Evolutionary conservation across 2,113 vertebrate species (phyloP).

Genomic region (Narcine bancroftii): DNA sequence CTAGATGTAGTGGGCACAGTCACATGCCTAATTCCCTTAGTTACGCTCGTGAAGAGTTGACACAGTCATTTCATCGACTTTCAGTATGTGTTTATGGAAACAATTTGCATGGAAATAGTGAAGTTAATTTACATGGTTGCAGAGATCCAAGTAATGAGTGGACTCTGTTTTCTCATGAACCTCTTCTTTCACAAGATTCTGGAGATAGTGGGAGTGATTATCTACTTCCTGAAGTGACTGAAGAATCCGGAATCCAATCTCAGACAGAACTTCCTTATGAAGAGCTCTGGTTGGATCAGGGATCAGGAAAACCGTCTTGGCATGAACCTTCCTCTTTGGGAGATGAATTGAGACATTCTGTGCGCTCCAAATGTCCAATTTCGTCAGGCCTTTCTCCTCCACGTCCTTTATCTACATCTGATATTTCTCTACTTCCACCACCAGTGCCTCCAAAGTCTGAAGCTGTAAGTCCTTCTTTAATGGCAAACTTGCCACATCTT

Average conservation of each 20-base stretch:
- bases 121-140: conserved; percentile 90
- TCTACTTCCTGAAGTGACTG: conserved; percentile 70
- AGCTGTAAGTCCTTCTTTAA: conserved; percentile 73
- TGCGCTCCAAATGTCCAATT: conserved; percentile 54
- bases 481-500: background rate
- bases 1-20: conserved; percentile 65
- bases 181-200: conserved; percentile 64
- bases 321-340: conserved; percentile 54
- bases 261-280: conserved; percentile 84
- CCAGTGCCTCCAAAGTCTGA: conserved; percentile 98
- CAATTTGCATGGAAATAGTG: conserved; percentile 90
- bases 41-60: conserved; percentile 87
- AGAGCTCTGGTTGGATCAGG: conserved; percentile 88
- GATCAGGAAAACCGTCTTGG: conserved; percentile 51
- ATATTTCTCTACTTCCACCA: conserved; percentile 79
- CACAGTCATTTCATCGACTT: conserved; percentile 91
- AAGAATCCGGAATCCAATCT: conserved; percentile 58
- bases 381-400: conserved; percentile 58
- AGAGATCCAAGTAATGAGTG: conserved; percentile 79
- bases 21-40: conserved; percentile 83
- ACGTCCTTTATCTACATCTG: conserved; percentile 54
- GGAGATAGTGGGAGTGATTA: conserved; percentile 70
- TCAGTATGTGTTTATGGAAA: conserved; percentile 93
- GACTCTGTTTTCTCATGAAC: conserved; percentile 70
- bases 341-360: conserved; percentile 59